Base-by-base conservation (phyloP, 2,797 vertebrate species). In the Liparis tanakae region DNA sequence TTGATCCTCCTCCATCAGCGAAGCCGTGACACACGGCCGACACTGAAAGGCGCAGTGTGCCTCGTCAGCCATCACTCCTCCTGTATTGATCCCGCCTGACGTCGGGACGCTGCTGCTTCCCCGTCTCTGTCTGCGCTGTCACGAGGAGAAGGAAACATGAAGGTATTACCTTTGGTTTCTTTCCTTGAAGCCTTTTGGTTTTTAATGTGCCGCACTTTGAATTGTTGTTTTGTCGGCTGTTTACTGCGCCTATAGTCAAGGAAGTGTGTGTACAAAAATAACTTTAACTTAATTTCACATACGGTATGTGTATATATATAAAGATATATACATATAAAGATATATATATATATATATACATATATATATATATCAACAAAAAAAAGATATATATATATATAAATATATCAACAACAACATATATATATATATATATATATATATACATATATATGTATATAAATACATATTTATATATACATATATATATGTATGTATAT, bases 41-140 rank as follows among this genome's bases (percentile, higher is more conserved):
- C 79, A 75, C 76, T 79, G 62, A 67, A 67, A 62, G 76, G 59
- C 73, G 37, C 50, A 20, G 41, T 69, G 80, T 69, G 72, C 58
- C 67, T 37, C 54, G 66, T 61, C 18, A 65, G 30, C 70, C 79
- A 80, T 84, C 73, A 78, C 67, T 84, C 78, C 25, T 57, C 55
- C 36, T 8, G 25, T 54, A 87, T 85, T 74, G 79, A 88, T 85
- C 67, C n/a, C 46, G 55, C 62, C 61, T 71, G 81, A 79, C 85
- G 74, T 72, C 74, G 51, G 65, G 70, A 67, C 68, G 71, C 33
- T n/a, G 63, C 48, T 50, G 3, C 53, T 60, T 34, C 39, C 39
- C 46, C 69, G 63, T 75, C 62, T 70, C 67, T 0, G 53, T 71
- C 65, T 63, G 58, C 61, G 66, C 43, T 67, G 54, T 66, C 43